These are phyloP conservation scores for Arremon brunneinucha DNA, from an alignment of 2,797 vertebrate species.

Conservation along the genomic window DNA sequence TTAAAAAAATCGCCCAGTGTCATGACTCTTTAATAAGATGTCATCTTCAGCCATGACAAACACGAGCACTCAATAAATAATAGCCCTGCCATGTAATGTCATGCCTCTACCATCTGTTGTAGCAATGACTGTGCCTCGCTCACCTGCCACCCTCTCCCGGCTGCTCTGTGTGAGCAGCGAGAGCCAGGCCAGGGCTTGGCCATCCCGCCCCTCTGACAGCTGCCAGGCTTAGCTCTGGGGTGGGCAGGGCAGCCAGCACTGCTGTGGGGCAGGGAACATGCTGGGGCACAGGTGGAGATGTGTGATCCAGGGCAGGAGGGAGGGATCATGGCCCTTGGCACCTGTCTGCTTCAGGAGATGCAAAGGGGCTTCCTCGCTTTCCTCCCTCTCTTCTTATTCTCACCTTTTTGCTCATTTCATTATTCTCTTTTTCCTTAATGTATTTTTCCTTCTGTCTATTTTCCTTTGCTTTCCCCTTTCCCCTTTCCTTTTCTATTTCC, in stretches of 20 bases:
- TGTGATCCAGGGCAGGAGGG: rapidly evolving
- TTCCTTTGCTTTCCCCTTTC: not conserved
- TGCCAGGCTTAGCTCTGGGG: not conserved
- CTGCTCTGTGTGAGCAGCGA: not conserved
- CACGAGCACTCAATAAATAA: constrained; percentile 66
- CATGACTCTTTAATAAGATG: constrained; percentile 73
- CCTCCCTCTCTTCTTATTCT: not conserved
- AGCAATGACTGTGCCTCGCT: constrained; percentile 43
- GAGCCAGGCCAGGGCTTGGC: not conserved
- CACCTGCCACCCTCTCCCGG: constrained; percentile 58
- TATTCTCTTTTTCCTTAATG: not conserved
- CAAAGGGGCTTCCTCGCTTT: not conserved
- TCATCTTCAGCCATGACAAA: constrained; percentile 71
- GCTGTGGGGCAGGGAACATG: not conserved
- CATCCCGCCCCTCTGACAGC: not conserved
- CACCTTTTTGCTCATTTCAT: not conserved
- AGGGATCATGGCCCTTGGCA: rapidly evolving
- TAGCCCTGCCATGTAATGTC: constrained; percentile 54
- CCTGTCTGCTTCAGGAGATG: rapidly evolving
- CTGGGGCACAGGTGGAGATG: not conserved
- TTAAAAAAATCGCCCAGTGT: constrained; percentile 63
- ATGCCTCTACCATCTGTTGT: constrained; percentile 68
- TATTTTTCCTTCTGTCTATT: not conserved
- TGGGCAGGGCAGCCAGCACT: not conserved
- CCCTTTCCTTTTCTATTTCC: not conserved